Base-by-base conservation (phyloP, 2,888 invertebrate genomes). In the Drosophila anomelani region DNA sequence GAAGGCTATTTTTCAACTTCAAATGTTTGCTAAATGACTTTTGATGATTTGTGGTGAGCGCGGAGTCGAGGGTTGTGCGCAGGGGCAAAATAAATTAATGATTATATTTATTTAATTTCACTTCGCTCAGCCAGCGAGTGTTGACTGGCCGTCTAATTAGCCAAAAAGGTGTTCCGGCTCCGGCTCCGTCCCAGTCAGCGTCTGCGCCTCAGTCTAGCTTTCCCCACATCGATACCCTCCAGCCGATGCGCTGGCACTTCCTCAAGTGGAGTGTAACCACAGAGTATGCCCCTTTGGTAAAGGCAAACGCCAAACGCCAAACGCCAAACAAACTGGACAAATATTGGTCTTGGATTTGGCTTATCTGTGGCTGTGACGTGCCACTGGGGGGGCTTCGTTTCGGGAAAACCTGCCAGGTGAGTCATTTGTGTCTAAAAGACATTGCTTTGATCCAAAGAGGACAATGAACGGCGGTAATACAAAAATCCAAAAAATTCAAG, bases 1-100 rank as follows among this genome's bases (percentile, higher is more conserved):
- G 81, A 87, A 88, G 90, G 89, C 86, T 90, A 91, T 90, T 90
- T 90, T 91, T 90, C 89, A 91, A 88, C 90, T 85, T 85, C 81
- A 83, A 85, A 90, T 89, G 89, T 87, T 90, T 86, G 88, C 89
- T 90, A 86, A 86, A 90, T 86, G 90, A 90, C 90, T 90, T 87
- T 90, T 86, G 85, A 90, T 86, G 85, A 86, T 86, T 86, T 86
- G 85, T 86, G 90, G 85, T 79, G 46, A 38, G 44, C 32, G 46
- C 46, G 39, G 43, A 55, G 55, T 63, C 74, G 54, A 72, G 73
- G 75, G 81, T 70, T 75, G 39, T 44, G 69, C 59, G 79, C 85
- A 59, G 76, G 63, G 49, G 72, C 81, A 81, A 85, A 83, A 88
- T 80, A 81, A 90, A 90, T 90, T 84, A 86, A 90, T 90, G 89